Conservation (phyloP, 2,888 invertebrate species). For the Aelia acuminata region DNA sequence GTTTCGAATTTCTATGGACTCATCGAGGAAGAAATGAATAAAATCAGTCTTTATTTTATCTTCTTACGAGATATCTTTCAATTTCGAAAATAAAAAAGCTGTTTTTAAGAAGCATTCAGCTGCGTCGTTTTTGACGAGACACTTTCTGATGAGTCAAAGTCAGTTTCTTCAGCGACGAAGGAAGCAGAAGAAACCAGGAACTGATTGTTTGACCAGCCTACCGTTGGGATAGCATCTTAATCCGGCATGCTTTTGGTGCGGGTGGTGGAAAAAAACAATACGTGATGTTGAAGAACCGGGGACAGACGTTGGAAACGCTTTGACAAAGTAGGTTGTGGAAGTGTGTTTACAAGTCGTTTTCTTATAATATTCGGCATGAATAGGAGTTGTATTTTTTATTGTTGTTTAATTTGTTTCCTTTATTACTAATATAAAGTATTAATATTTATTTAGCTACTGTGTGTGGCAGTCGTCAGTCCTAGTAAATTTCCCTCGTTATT, state of each 20-base stretch:
- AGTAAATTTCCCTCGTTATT: no score
- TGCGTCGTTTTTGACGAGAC: background rate
- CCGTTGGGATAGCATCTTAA: background rate
- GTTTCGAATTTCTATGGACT: background rate
- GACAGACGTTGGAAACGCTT: background rate
- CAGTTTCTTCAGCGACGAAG: background rate
- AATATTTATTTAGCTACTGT: no score
- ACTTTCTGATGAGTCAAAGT: background rate
- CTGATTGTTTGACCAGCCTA: background rate
- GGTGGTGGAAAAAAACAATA: background rate
- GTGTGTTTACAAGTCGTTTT: background rate
- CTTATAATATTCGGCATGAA: background rate
- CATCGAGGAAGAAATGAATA: no score
- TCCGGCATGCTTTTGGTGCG: background rate
- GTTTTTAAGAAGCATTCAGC: background rate
- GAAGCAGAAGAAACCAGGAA: background rate
- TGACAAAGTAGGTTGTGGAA: background rate
- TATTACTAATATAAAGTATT: no score
- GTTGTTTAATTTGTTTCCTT: background rate
- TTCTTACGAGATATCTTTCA: background rate
- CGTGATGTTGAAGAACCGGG: background rate
- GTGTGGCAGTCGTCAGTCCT: no score
- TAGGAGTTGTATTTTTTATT: background rate
- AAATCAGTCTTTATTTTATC: no score
- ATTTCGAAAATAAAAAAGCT: background rate